Base-by-base conservation (phyloP, 2,797 vertebrate genomes). In the Falco rusticolus region DNA sequence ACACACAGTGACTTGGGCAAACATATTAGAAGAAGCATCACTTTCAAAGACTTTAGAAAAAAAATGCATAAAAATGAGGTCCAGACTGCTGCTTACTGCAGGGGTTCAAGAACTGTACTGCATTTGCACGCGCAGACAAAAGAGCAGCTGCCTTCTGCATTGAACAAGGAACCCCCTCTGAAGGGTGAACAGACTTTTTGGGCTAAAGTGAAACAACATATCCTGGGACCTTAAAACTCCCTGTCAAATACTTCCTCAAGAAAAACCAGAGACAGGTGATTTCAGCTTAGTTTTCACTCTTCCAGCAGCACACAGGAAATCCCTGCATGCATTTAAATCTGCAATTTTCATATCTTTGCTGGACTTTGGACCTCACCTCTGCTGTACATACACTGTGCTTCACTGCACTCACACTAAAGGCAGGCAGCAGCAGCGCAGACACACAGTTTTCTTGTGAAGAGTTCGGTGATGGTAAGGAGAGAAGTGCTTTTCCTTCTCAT, bases 1-100 rank as follows among this genome's bases (percentile, higher is more conserved):
- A 25, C 21, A 1, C 13, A 0, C 0, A 1, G 41, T 1, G 48
- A 13, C 11, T 4, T 1, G 2, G 16, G 9, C 10, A 22, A 45
- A 68, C 0, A 1, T 1, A 4, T 7, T 3, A 43, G 18, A 56
- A 53, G 25, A 79, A 39, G 2, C 48, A 24, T 1, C 6, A 0
- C 37, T 47, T 16, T 2, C 25, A 21, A 45, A 39, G 26, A 3
- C 10, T 53, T 45, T 21, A 28, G 33, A 1, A 4, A 4, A 59
- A 43, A 50, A 53, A 59, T 0, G 6, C 47, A 48, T 33, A 22
- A n/a, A n/a, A 80, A 3, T 0, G 4, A 86, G 37, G 14, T 14
- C 21, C 51, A 41, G 39, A 4, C 16, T 61, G 39, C 74, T 74
- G 70, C 41, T 70, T 3, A 13, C 19, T 18, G 19, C 56, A 47